phyloP scores from a whole-genome alignment of 2,888 invertebrate species.

The Hyposoter didymator region DNA sequence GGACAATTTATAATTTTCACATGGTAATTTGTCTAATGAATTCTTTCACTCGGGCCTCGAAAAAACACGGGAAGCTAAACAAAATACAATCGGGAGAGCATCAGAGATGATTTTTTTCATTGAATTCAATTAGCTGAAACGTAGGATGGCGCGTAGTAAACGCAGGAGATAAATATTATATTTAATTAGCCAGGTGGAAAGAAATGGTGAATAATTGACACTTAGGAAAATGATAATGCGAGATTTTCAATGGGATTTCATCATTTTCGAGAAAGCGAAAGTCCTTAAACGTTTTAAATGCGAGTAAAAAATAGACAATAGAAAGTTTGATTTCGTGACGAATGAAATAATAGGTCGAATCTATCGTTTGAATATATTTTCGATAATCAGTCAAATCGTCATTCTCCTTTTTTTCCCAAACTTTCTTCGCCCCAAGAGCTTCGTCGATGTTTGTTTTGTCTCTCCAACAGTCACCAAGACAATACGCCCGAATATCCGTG shows the following conservation, averaged over 20 bases:
- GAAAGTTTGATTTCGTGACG: constrained; percentile 45
- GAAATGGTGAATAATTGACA: constrained; percentile 6
- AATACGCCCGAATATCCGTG: constrained; percentile 1
- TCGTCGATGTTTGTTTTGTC: constrained; percentile 36
- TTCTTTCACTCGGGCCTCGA: background rate
- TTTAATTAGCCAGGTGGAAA: background rate
- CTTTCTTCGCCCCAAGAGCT: constrained; percentile 60
- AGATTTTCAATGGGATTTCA: constrained; percentile 6
- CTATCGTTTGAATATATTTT: constrained; percentile 44
- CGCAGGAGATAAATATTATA: background rate
- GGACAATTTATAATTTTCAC: background rate
- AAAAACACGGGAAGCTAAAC: background rate
- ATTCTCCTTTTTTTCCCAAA: constrained; percentile 28
- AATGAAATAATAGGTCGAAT: constrained; percentile 18
- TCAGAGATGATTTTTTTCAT: background rate
- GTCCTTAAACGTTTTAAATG: background rate
- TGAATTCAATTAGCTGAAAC: background rate
- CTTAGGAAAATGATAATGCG: background rate
- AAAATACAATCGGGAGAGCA: background rate
- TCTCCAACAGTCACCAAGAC: constrained; percentile 50
- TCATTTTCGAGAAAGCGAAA: constrained; percentile 20
- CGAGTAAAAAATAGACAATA: background rate
- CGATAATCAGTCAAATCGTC: constrained; percentile 46
- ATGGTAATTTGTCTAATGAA: background rate
- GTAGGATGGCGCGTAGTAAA: background rate